Conservation (phyloP, 2,113 vertebrate genomes). For the Dinomys branickii region DNA sequence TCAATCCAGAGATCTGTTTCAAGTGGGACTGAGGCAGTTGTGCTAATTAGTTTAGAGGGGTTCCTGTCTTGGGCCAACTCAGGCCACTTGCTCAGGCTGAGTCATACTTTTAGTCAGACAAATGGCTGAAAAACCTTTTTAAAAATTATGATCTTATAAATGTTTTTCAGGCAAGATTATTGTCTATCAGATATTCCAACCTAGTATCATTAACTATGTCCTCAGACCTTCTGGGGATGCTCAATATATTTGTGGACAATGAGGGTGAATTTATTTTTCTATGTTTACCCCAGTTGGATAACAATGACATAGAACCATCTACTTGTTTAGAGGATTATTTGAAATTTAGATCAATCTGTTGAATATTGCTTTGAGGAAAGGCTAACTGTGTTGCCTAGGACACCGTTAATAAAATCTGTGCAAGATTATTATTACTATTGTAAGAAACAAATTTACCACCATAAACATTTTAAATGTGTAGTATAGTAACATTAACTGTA, state of each 20-base stretch:
- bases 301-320: constrained; percentile 9
- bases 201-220: neutral
- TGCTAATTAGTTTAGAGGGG: constrained; percentile 18
- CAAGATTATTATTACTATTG: neutral
- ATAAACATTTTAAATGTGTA: neutral
- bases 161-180: neutral
- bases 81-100: neutral
- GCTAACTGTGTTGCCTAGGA: neutral
- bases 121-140: neutral
- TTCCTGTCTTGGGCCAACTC: neutral
- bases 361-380: neutral
- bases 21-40: neutral
- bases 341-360: neutral
- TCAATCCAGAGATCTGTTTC: neutral
- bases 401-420: neutral
- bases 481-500: neutral
- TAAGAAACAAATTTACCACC: neutral
- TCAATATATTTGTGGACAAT: neutral
- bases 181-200: neutral
- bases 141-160: constrained; percentile 2
- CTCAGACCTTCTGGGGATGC: neutral
- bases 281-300: neutral
- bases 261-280: constrained; percentile 6
- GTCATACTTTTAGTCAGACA: neutral
- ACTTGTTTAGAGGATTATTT: constrained; percentile 4